These are phyloP conservation scores for Metaphire vulgaris DNA, from an alignment of 1,140 invertebrate genomes.

Conservation along the genomic window DNA sequence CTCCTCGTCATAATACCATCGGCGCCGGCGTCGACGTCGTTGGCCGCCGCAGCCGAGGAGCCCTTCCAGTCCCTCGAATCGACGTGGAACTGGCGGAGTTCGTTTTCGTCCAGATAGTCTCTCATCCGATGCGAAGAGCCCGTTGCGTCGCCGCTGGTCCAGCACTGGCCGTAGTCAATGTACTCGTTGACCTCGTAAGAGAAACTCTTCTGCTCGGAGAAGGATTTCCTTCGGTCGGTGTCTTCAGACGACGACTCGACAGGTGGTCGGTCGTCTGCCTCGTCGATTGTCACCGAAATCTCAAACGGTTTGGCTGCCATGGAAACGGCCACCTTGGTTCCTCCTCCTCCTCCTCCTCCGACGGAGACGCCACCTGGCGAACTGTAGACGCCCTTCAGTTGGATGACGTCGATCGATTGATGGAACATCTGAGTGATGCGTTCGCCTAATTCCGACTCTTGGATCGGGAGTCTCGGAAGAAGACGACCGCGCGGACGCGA, in stretches of 20 bases:
- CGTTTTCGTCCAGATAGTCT: not conserved
- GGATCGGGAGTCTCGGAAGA: not conserved
- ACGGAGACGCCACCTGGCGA: not conserved
- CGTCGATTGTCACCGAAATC: not conserved
- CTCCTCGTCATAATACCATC: not conserved
- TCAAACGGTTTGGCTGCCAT: not conserved
- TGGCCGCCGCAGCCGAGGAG: too few species aligned
- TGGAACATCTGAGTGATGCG: not conserved
- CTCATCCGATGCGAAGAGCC: not conserved
- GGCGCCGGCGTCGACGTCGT: not conserved
- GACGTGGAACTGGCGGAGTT: not conserved
- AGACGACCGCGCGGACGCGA: not conserved
- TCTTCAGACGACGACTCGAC: not conserved
- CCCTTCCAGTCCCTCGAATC: not conserved
- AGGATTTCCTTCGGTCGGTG: not conserved
- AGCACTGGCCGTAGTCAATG: not conserved
- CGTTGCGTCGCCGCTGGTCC: not conserved
- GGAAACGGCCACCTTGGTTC: not conserved
- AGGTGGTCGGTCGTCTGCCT: not conserved
- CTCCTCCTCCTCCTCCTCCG: not conserved
- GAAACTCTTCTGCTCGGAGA: constrained; percentile 23
- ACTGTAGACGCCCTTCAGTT: not conserved
- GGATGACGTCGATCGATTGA: not conserved
- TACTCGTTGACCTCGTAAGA: constrained; percentile 13
- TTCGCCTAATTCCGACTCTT: not conserved